Percentiles rank a stretch among this genome's conserved stretches.
phyloP scores from a whole-genome alignment of 2,113 vertebrate species.

The Rhineura floridana region DNA sequence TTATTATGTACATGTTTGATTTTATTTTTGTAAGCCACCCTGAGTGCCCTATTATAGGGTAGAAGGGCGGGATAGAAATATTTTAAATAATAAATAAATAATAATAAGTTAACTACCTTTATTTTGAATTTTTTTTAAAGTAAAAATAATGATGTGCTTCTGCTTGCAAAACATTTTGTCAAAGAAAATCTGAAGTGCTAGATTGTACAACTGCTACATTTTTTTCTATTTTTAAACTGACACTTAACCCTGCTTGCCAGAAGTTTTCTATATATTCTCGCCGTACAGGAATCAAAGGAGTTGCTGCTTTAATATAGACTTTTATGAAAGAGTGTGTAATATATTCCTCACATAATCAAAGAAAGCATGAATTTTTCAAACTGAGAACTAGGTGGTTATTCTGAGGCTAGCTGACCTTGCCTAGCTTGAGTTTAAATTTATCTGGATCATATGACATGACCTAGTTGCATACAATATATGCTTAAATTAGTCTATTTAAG shows the following conservation, averaged over 20 bases:
- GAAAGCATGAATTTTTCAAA: neutral
- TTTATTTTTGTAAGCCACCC: no score
- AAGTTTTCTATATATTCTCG: neutral
- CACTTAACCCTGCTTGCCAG: neutral
- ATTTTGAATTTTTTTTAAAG: neutral
- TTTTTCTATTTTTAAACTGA: neutral
- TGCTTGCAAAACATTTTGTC: neutral
- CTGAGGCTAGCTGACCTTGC: neutral
- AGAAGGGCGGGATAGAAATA: no score
- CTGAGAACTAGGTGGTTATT: neutral
- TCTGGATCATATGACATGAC: neutral
- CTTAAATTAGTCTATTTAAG: neutral
- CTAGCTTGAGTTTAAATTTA: neutral
- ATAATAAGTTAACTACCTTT: no score
- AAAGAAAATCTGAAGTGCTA: neutral
- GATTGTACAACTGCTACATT: neutral
- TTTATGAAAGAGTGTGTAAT: fast-evolving
- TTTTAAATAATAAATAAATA: no score
- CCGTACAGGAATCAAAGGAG: neutral
- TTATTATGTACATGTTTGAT: no score
- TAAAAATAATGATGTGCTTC: neutral
- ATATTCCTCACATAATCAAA: neutral
- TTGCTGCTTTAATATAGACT: neutral
- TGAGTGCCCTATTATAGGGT: no score
- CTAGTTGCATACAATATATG: neutral